Base-by-base conservation (phyloP, 2,113 vertebrate species). In the Lanius collurio region DNA sequence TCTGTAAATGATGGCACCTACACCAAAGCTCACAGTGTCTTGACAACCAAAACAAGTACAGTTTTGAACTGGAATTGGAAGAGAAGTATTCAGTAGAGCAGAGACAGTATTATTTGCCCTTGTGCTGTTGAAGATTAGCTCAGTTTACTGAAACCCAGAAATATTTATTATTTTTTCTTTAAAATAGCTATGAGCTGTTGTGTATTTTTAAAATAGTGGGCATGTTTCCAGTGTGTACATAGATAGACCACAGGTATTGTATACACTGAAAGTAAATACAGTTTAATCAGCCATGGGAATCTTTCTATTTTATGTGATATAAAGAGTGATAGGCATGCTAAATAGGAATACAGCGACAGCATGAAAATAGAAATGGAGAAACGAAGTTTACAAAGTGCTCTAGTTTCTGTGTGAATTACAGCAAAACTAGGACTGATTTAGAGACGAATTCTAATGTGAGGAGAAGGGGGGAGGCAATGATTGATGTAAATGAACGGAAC, bases 381-480 rank as follows among this genome's bases (percentile, higher is more conserved):
- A 64, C 35, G 1, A 80, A 63, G 5, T 73, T 77, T 81, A 74
- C 16, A 13, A 57, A 63, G 16, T 20, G 8, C 47, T 86, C 12
- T 1, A 2, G 7, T 76, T 64, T 76, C 27, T 68, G 44, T 64
- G 24, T n/a, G 13, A 71, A 47, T 74, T 69, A 57, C 28, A 47
- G 31, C 5, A 93, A 89, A 94, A 31, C 3, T 6, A 49, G 37
- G n/a, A 4, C 15, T 80, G 17, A 77, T 59, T 75, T 68, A 69
- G 69, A 56, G 41, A 42, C 15, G 2, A 63, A 39, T 79, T 71
- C 47, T 92, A 42, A 50, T 24, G 13, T 41, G 27, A 63, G 19
- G 9, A 59, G 11, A 41, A 71, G 5, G 0, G 1, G 3, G 5
- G 4, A 44, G 26, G 7, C 3, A 70, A 9, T 35, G 26, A 31